These are phyloP conservation scores for Hydrolagus colliei DNA, from an alignment of 2,797 vertebrate genomes.

Conservation along the genomic window DNA sequence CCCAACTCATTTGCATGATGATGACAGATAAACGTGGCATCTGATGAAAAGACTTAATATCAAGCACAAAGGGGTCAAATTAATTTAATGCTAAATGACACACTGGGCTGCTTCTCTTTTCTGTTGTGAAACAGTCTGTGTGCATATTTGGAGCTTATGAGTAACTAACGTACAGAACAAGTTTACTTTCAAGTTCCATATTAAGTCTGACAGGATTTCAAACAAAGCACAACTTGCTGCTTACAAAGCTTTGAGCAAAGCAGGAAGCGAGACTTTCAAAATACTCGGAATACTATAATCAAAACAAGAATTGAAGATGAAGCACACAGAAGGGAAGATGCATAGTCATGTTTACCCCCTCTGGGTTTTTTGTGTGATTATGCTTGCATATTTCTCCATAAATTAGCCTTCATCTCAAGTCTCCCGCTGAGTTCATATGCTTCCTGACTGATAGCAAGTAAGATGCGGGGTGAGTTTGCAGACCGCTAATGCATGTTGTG, in stretches of 20 bases:
- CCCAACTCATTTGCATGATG: constrained; percentile 39
- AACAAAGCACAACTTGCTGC: constrained; percentile 42
- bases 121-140: constrained; percentile 36
- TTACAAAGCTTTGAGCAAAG: constrained; percentile 48
- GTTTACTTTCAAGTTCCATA: constrained; percentile 42
- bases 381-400: constrained; percentile 73
- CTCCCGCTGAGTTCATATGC: constrained; percentile 62
- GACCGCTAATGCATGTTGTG: constrained; percentile 51
- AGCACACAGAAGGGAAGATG: constrained; percentile 52
- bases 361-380: constrained; percentile 63
- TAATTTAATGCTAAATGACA: constrained; percentile 56
- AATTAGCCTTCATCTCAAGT: constrained; percentile 66
- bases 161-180: constrained; percentile 42
- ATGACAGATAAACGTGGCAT: constrained; percentile 38
- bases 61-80: constrained; percentile 45
- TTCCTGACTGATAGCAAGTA: constrained; percentile 51
- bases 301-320: constrained; percentile 56
- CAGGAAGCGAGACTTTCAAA: constrained; percentile 58
- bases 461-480: constrained; percentile 52
- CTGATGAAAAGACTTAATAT: constrained; percentile 46
- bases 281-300: constrained; percentile 50
- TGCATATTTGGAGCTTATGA: constrained; percentile 44
- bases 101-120: constrained; percentile 28
- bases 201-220: constrained; percentile 46
- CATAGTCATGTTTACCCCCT: constrained; percentile 64